Percentiles rank a stretch among this genome's conserved stretches.
These are phyloP conservation scores for Lytechinus pictus DNA, from an alignment of 35 echinoderm and acorn worm species.

Conservation along the genomic window DNA sequence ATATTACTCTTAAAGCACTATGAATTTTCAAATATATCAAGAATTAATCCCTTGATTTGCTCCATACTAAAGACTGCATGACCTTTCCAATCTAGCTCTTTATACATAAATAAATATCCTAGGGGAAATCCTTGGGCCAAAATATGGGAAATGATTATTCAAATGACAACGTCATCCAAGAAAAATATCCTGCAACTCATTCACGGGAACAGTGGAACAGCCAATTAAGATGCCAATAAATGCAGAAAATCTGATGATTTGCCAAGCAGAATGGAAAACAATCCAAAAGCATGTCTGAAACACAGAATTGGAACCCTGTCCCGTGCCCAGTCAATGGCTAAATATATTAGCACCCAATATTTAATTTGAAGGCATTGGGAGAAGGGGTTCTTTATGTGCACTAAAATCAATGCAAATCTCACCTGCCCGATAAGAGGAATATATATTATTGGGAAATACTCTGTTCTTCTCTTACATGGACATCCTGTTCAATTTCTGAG, in stretches of 20 bases:
- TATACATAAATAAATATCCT: not conserved
- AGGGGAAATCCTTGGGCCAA: not conserved
- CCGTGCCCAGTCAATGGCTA: not conserved
- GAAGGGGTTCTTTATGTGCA: not conserved
- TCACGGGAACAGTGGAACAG: not conserved
- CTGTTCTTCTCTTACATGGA: not conserved
- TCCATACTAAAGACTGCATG: not conserved
- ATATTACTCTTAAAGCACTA: too few relatives aligned
- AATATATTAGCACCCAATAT: not conserved
- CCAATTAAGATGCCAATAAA: slow-evolving; percentile 4
- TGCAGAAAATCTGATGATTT: slow-evolving; percentile 12
- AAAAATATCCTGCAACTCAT: slow-evolving; percentile 1
- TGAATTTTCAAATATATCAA: not conserved
- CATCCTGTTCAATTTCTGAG: not conserved
- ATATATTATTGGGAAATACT: not conserved
- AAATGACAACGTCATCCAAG: not conserved
- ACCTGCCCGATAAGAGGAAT: not conserved
- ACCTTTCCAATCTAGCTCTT: not conserved
- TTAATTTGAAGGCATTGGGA: not conserved
- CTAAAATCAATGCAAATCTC: not conserved
- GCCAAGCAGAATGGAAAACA: not conserved
- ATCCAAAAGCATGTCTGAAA: not conserved
- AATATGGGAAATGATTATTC: not conserved
- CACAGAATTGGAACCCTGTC: not conserved
- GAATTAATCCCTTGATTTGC: not conserved